Conservation (phyloP, 2,888 invertebrate species). For the Microchrysa polita region DNA sequence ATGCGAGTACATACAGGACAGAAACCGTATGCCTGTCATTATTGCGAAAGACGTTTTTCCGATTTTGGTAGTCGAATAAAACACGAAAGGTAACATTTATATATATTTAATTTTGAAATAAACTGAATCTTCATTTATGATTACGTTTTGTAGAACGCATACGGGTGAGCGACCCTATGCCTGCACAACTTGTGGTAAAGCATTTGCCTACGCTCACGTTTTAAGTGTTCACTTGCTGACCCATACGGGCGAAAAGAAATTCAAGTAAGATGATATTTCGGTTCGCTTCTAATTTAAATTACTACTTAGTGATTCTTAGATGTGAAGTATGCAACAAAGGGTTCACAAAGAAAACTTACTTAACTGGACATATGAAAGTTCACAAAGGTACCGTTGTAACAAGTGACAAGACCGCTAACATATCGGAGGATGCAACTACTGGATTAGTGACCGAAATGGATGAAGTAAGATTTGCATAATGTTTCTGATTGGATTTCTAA, state of each 20-base stretch:
- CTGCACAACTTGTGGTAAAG: constrained; percentile 60
- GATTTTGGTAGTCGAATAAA: constrained; percentile 64
- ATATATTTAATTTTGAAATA: neutral
- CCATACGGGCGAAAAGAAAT: constrained; percentile 63
- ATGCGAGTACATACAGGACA: constrained; percentile 64
- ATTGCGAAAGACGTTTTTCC: constrained; percentile 62
- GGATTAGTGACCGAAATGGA: too few relatives aligned
- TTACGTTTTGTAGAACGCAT: constrained; percentile 55
- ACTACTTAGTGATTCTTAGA: neutral
- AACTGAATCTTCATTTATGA: too few relatives aligned
- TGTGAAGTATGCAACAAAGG: constrained; percentile 61
- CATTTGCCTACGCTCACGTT: constrained; percentile 63
- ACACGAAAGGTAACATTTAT: constrained; percentile 57
- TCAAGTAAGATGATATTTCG: constrained; percentile 51
- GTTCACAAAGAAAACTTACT: constrained; percentile 62
- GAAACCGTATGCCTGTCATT: constrained; percentile 62
- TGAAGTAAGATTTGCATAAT: too few relatives aligned
- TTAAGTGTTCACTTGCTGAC: constrained; percentile 60
- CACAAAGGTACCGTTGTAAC: constrained; percentile 51
- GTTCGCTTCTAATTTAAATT: neutral
- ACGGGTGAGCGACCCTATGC: constrained; percentile 62
- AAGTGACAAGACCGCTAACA: neutral
- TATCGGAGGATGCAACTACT: too few relatives aligned
- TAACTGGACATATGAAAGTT: constrained; percentile 58
- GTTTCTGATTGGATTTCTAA: too few relatives aligned